phyloP scores from a whole-genome alignment of 2,797 vertebrate genomes.

The Urophycis tenuis region DNA sequence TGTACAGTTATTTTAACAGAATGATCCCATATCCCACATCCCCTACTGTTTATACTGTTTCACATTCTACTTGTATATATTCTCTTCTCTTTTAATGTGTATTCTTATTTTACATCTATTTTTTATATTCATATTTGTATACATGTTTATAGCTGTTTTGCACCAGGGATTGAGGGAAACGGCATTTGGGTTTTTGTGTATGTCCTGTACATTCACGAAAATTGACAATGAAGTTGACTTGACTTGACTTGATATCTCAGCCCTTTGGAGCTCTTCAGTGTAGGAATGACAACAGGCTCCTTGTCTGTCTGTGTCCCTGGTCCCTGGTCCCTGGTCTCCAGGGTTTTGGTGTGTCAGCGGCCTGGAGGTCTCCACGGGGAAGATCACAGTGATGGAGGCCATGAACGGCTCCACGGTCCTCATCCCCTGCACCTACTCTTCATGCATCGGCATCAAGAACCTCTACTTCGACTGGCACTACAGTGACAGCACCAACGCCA shows the following conservation, averaged over 20 bases:
- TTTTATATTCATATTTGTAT: too few species aligned
- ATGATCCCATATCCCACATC: too few species aligned
- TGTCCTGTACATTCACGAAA: too few species aligned
- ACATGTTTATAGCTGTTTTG: too few species aligned
- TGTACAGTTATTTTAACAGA: neutral
- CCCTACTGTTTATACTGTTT: too few species aligned
- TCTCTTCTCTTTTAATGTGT: too few species aligned
- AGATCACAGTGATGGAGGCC: constrained; percentile 74
- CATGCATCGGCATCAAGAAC: constrained; percentile 86
- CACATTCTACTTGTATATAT: too few species aligned
- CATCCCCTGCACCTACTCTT: constrained; percentile 81
- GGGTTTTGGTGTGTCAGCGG: constrained; percentile 71
- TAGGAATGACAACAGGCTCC: neutral
- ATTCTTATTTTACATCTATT: too few species aligned
- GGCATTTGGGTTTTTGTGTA: too few species aligned
- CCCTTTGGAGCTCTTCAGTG: neutral
- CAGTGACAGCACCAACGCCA: constrained; percentile 75
- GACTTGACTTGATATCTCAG: too few species aligned
- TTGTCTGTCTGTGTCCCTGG: neutral
- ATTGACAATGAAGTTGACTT: too few species aligned
- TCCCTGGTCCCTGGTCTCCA: constrained; percentile 42
- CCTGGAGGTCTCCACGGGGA: constrained; percentile 86
- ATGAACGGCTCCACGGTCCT: constrained; percentile 85
- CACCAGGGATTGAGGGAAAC: too few species aligned
- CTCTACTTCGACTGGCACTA: constrained; percentile 86